These are phyloP conservation scores for Coenonympha glycerion DNA, from an alignment of 2,888 invertebrate species.

Conservation along the genomic window DNA sequence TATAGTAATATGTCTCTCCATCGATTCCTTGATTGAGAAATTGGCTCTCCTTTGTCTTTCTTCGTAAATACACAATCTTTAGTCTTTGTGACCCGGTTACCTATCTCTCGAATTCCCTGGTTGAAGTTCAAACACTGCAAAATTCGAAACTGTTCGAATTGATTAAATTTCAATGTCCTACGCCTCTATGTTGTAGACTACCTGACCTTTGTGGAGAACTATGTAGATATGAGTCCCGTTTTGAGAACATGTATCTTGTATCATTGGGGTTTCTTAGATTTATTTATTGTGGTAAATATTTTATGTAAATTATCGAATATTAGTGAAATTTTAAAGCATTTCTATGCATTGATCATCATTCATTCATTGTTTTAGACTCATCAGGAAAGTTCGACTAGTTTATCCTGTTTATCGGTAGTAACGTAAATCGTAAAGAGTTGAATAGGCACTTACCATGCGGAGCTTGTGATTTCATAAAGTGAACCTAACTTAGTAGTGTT, in stretches of 20 bases:
- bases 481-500: slow-evolving; percentile 10
- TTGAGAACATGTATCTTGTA: background rate
- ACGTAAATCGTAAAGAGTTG: slow-evolving; percentile 9
- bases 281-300: background rate
- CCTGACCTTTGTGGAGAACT: background rate
- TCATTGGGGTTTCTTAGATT: background rate
- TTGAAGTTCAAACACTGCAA: background rate
- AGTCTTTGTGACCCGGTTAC: background rate
- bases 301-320: background rate
- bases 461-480: slow-evolving; percentile 23
- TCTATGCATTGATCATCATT: background rate
- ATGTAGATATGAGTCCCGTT: background rate
- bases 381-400: slow-evolving; percentile 25
- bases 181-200: background rate
- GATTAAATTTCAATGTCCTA: background rate
- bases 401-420: background rate
- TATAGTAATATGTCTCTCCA: no score
- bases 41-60: background rate
- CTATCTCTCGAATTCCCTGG: background rate
- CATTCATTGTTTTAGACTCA: background rate
- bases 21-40: background rate
- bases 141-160: background rate
- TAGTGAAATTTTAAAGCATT: background rate
- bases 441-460: no score
- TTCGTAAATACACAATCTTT: background rate